Percentiles rank a stretch among this genome's conserved stretches.
These are phyloP conservation scores for Anneissia japonica DNA, from an alignment of 35 echinoderm and acorn worm genomes.

Conservation along the genomic window DNA sequence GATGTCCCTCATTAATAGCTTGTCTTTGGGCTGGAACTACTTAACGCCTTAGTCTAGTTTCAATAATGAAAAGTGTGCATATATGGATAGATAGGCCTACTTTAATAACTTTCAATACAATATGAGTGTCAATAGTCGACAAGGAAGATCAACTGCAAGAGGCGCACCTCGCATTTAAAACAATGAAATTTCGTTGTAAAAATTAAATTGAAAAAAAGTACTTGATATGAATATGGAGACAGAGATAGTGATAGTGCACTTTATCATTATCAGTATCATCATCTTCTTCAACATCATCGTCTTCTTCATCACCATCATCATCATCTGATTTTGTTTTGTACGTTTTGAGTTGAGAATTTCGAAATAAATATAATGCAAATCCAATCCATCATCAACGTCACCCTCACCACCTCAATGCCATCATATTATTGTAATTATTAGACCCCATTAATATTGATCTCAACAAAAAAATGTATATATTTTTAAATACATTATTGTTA, in stretches of 20 bases:
- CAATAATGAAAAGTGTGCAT: no score
- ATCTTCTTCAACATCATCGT: not conserved
- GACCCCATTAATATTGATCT: no score
- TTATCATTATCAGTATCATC: not conserved
- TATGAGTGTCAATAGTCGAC: no score
- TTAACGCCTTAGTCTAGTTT: not conserved
- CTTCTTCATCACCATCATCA: not conserved
- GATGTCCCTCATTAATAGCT: not conserved
- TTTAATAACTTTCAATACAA: no score
- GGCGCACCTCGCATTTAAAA: no score
- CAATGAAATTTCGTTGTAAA: no score
- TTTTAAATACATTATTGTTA: conserved; percentile 1
- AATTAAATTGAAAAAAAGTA: not conserved
- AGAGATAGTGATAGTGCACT: not conserved
- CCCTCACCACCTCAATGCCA: not conserved
- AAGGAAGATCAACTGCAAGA: no score
- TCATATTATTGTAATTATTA: no score
- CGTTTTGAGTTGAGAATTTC: no score
- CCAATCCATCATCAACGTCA: not conserved
- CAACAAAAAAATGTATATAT: no score
- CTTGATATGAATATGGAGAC: not conserved
- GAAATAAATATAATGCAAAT: not conserved
- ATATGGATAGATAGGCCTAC: no score
- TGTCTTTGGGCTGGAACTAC: not conserved
- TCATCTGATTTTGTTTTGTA: no score